A percentile compares a stretch with the other conserved stretches of the same genome.
Evolutionary conservation across 2,113 vertebrate genomes (phyloP).

Genomic region (Pygathrix nemaeus): DNA sequence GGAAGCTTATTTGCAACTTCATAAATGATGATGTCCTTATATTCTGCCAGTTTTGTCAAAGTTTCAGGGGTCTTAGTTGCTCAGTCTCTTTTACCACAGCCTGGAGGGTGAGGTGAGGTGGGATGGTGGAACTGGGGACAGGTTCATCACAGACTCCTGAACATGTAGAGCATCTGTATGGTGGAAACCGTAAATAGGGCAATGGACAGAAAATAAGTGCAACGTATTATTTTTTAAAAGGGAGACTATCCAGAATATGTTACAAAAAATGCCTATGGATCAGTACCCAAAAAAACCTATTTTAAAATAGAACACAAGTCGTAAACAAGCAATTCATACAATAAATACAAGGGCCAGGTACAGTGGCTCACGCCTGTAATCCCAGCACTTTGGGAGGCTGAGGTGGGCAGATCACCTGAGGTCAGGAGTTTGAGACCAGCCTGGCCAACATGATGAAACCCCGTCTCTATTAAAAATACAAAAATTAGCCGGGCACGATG

Average conservation of each 20-base stretch:
- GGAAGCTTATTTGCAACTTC: not conserved
- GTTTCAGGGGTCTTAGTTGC: not conserved
- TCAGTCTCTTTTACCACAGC: not conserved
- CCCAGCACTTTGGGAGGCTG: not conserved
- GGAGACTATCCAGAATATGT: not conserved
- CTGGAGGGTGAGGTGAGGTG: not conserved
- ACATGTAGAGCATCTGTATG: not conserved
- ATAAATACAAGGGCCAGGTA: not conserved
- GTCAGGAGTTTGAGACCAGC: too few relatives aligned
- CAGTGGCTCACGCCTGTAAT: not conserved
- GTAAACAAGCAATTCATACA: conserved; percentile 2
- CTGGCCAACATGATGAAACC: too few relatives aligned
- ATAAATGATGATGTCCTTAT: not conserved
- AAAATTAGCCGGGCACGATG: not conserved
- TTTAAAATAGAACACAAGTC: not conserved
- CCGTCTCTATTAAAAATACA: not conserved
- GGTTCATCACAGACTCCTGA: not conserved
- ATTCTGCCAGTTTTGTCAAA: not conserved
- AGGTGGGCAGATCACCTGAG: not conserved
- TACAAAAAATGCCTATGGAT: not conserved
- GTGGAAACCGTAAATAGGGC: not conserved
- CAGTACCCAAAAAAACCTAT: not conserved
- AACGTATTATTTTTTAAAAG: not conserved
- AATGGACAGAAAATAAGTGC: not conserved
- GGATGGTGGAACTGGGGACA: not conserved